These are phyloP conservation scores for Mantis religiosa DNA, from an alignment of 2,888 invertebrate species.

Conservation along the genomic window DNA sequence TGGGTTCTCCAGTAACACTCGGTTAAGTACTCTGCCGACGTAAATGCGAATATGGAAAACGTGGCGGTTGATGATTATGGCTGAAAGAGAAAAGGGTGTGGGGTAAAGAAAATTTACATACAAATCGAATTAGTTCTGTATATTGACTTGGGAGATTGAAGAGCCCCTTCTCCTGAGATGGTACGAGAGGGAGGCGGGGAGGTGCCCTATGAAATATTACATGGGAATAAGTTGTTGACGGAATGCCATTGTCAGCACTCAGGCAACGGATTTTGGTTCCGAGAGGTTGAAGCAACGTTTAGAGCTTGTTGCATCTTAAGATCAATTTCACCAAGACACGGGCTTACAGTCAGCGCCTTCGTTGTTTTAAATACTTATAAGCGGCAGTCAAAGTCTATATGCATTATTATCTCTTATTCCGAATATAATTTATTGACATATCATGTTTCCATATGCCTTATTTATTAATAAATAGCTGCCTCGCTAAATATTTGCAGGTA, in stretches of 20 bases:
- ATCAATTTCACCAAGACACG: neutral
- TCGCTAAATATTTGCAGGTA: no score
- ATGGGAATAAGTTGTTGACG: neutral
- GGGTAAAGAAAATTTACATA: constrained; percentile 40
- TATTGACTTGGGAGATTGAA: constrained; percentile 45
- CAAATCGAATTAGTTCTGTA: constrained; percentile 44
- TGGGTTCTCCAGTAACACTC: constrained; percentile 33
- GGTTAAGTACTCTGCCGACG: constrained; percentile 31
- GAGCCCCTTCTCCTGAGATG: constrained; percentile 37
- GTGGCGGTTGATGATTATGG: neutral
- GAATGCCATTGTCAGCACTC: neutral
- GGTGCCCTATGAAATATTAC: neutral
- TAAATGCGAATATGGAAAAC: constrained; percentile 15
- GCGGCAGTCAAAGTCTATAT: no score
- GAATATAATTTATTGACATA: no score
- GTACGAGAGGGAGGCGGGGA: neutral
- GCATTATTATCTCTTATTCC: no score
- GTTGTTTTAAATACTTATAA: no score
- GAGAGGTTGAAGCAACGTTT: neutral
- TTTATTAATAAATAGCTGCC: no score
- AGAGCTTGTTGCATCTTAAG: neutral
- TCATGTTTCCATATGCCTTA: no score
- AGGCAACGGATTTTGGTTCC: neutral
- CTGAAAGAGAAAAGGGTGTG: neutral
- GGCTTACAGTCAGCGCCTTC: no score